These are phyloP conservation scores for Phalloptychus januarius DNA, from an alignment of 2,797 vertebrate genomes.

Conservation along the genomic window DNA sequence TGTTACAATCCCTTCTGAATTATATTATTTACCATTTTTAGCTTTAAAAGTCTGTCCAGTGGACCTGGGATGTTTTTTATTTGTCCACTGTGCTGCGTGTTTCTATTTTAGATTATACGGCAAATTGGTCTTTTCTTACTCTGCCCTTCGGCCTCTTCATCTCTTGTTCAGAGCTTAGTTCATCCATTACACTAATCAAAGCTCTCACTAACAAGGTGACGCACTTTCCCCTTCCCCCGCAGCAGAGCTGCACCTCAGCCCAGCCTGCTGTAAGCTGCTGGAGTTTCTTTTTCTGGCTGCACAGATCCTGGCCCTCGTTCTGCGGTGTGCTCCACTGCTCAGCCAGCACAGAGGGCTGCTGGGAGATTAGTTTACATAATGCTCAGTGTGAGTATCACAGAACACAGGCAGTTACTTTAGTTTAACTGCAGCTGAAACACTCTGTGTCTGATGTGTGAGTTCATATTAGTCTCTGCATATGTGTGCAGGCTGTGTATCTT, in stretches of 20 bases:
- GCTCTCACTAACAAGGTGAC: constrained; percentile 71
- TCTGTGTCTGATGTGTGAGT: constrained; percentile 27
- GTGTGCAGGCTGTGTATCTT: constrained; percentile 27
- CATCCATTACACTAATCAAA: constrained; percentile 65
- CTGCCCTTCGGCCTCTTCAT: constrained; percentile 29
- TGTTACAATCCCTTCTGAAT: constrained; percentile 6
- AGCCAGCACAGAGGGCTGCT: constrained; percentile 49
- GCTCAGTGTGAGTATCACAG: constrained; percentile 53
- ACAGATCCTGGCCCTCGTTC: constrained; percentile 59
- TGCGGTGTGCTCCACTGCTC: constrained; percentile 34
- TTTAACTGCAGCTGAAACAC: constrained; percentile 60
- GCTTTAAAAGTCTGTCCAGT: constrained; percentile 6
- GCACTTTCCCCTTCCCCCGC: constrained; percentile 42
- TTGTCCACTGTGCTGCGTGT: neutral
- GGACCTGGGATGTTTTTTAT: constrained; percentile 3
- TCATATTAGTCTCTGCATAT: constrained; percentile 25
- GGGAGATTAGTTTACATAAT: constrained; percentile 67
- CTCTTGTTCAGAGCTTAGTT: constrained; percentile 50
- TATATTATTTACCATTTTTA: neutral
- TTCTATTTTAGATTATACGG: constrained; percentile 33
- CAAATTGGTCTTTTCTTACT: constrained; percentile 14
- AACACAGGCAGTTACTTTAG: constrained; percentile 58
- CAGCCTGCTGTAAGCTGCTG: constrained; percentile 69
- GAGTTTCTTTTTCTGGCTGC: constrained; percentile 76
- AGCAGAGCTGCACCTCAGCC: constrained; percentile 25